Conservation (phyloP, 2,797 vertebrate species). For the Hephaestus fuliginosus region DNA sequence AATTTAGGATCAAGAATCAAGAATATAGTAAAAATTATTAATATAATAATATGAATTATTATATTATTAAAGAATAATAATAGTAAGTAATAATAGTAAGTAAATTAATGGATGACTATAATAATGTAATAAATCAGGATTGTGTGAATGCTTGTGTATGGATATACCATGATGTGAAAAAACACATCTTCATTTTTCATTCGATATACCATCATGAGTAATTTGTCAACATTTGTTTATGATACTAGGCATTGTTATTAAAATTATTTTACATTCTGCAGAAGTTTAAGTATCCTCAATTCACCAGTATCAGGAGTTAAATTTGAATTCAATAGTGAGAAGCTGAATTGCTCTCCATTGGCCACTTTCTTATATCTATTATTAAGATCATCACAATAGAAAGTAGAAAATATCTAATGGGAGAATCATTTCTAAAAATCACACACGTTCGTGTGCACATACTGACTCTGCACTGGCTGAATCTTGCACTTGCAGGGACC, state of each 20-base stretch:
- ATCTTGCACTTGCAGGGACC: not conserved
- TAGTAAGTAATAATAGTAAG: no score
- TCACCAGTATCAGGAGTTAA: no score
- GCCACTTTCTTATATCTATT: not conserved
- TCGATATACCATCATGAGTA: not conserved
- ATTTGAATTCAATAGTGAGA: not conserved
- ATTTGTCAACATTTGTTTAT: not conserved
- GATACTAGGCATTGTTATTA: not conserved
- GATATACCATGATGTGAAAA: not conserved
- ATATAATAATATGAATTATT: no score
- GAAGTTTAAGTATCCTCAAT: conserved; percentile 1
- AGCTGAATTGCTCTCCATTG: not conserved
- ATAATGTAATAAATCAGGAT: conserved; percentile 7
- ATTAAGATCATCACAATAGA: not conserved
- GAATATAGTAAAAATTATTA: no score
- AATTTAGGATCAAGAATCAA: not conserved
- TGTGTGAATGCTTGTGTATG: not conserved
- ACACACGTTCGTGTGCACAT: not conserved
- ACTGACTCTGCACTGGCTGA: not conserved
- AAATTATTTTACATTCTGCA: not conserved
- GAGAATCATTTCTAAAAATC: not conserved
- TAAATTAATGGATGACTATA: not conserved
- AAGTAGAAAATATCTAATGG: conserved; percentile 3
- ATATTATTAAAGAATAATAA: no score
- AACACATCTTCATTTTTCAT: not conserved